Conservation (phyloP, 2,888 invertebrate genomes). For the Ochropleura leucogaster region DNA sequence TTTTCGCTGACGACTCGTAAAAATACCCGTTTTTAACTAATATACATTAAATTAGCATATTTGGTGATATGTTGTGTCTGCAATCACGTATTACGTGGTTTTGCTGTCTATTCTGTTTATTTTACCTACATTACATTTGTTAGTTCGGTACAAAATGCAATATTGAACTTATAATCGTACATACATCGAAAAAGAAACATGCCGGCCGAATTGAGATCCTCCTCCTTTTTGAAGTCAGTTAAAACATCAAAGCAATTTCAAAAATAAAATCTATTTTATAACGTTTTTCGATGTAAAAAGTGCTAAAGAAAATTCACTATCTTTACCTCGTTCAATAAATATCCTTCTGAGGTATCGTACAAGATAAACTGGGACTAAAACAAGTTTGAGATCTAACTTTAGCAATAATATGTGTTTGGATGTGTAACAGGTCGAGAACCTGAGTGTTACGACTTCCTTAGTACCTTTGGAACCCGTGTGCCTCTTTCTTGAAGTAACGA, state of each 20-base stretch:
- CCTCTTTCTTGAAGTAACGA: slow-evolving; percentile 6
- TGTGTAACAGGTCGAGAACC: slow-evolving; percentile 21
- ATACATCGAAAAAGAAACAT: too few relatives aligned
- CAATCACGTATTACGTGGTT: slow-evolving; percentile 8
- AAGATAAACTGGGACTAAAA: slow-evolving; percentile 34
- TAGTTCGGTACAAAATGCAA: neutral
- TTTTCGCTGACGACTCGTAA: slow-evolving; percentile 30
- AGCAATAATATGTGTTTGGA: slow-evolving; percentile 38
- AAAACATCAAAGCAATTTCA: neutral
- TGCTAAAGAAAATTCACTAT: neutral
- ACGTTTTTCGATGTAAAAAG: neutral
- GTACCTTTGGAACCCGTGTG: neutral
- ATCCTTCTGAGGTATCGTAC: neutral
- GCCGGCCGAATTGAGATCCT: too few relatives aligned
- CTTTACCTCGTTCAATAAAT: slow-evolving; percentile 14
- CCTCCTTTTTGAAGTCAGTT: too few relatives aligned
- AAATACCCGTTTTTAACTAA: slow-evolving; percentile 30
- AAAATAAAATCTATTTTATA: neutral
- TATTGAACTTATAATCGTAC: too few relatives aligned
- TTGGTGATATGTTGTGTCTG: slow-evolving; percentile 2
- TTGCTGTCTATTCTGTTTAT: neutral
- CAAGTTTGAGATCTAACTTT: slow-evolving; percentile 37
- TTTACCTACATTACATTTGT: neutral
- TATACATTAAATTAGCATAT: slow-evolving; percentile 28
- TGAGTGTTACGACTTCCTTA: slow-evolving; percentile 49